A percentile compares a stretch with the other conserved stretches of the same genome.
Evolutionary conservation across 2,888 invertebrate genomes (phyloP).

Genomic region (Bimastos eiseni): DNA sequence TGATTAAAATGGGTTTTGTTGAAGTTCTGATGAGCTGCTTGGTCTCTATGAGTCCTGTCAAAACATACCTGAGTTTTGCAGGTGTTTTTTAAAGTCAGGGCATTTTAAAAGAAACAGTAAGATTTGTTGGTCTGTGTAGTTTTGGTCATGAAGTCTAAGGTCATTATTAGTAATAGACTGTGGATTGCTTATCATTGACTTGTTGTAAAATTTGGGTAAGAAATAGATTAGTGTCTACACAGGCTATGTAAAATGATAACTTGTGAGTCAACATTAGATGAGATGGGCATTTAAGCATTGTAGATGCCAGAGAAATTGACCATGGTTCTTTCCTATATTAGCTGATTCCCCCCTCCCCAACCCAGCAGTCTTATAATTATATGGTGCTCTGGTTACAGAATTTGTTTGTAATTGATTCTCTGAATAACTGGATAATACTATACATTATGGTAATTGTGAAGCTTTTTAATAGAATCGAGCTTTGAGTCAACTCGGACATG

Average conservation of each 20-base stretch:
- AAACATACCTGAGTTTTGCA: background rate
- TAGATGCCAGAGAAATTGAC: too few relatives aligned
- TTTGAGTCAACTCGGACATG: background rate
- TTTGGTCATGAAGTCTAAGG: background rate
- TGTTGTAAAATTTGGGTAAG: background rate
- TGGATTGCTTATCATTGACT: background rate
- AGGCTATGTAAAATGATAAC: background rate
- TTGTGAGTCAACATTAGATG: background rate
- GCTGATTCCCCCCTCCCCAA: too few relatives aligned
- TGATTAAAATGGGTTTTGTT: background rate
- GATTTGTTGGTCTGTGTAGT: background rate
- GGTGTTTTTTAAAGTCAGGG: background rate
- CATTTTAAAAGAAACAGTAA: background rate
- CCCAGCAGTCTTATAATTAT: too few relatives aligned
- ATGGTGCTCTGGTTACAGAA: background rate
- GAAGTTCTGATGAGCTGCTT: background rate
- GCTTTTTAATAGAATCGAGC: background rate
- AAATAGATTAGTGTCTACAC: background rate
- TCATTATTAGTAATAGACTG: background rate
- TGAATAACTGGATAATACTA: background rate
- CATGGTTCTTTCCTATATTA: too few relatives aligned
- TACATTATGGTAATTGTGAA: background rate
- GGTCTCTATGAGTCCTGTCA: background rate
- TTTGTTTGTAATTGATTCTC: background rate
- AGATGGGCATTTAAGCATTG: too few relatives aligned